These are phyloP conservation scores for Reinhardtius hippoglossoides DNA, from an alignment of 2,113 vertebrate species.

Conservation along the genomic window DNA sequence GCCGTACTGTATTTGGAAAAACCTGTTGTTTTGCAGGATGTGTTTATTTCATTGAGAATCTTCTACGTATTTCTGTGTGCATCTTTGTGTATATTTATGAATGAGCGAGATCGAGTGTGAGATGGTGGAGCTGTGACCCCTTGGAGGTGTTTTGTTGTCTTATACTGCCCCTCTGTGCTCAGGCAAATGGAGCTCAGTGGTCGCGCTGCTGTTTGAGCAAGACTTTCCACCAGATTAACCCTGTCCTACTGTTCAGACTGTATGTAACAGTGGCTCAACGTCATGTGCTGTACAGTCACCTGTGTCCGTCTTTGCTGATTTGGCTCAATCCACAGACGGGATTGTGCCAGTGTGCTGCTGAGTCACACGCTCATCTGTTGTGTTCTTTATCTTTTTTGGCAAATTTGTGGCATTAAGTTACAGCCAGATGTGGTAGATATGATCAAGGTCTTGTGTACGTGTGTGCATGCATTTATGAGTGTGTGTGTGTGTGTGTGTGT, in stretches of 20 bases:
- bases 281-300: neutral
- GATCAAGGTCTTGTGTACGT: constrained; percentile 6
- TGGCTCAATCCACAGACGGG: constrained; percentile 5
- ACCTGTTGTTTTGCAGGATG: constrained; percentile 8
- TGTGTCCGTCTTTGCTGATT: neutral
- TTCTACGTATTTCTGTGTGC: constrained; percentile 19
- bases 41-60: constrained; percentile 11
- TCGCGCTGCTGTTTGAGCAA: constrained; percentile 6
- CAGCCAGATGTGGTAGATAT: constrained; percentile 1
- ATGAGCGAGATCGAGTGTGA: constrained; percentile 23
- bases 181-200: constrained; percentile 14
- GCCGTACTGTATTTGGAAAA: neutral
- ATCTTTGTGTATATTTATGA: constrained; percentile 40
- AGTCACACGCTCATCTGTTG: constrained; percentile 24
- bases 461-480: constrained; percentile 26
- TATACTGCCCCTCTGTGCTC: constrained; percentile 48
- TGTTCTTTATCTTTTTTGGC: constrained; percentile 33
- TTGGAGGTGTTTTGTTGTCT: constrained; percentile 12
- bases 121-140: neutral
- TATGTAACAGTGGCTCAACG: constrained; percentile 12
- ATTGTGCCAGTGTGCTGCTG: constrained; percentile 29
- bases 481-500: neutral
- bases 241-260: neutral
- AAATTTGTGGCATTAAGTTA: neutral
- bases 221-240: constrained; percentile 10